phyloP scores from a whole-genome alignment of 1,140 invertebrate species.

The Teleopsis dalmanni region DNA sequence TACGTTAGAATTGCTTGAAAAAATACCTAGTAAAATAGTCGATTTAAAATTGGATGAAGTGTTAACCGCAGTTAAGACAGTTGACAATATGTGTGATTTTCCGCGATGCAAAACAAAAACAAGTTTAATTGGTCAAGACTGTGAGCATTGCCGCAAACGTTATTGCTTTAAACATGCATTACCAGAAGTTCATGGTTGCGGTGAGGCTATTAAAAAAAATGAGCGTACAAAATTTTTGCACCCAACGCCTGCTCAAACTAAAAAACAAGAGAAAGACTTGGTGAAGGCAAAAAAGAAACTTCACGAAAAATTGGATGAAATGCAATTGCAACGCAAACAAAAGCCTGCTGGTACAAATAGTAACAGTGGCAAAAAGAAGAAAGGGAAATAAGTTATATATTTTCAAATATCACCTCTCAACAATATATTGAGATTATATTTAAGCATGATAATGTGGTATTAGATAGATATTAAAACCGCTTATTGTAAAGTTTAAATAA shows the following conservation, averaged over 20 bases:
- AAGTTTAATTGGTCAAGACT: slow-evolving; percentile 37
- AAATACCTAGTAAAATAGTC: slow-evolving; percentile 33
- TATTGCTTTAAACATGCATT: slow-evolving; percentile 40
- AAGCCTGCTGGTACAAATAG: slow-evolving; percentile 28
- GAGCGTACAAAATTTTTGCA: slow-evolving; percentile 37
- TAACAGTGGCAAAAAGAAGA: slow-evolving; percentile 36
- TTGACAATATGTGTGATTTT: slow-evolving; percentile 37
- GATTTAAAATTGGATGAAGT: slow-evolving; percentile 38
- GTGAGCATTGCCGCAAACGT: slow-evolving; percentile 29
- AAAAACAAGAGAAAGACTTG: slow-evolving; percentile 31
- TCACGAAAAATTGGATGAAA: slow-evolving; percentile 37
- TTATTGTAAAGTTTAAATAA: no score
- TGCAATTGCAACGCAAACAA: slow-evolving; percentile 34
- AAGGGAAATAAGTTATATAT: slow-evolving; percentile 5
- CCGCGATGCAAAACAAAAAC: slow-evolving; percentile 36
- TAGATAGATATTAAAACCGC: no score
- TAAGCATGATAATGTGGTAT: no score
- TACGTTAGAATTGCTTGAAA: slow-evolving; percentile 33
- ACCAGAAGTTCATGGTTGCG: slow-evolving; percentile 40
- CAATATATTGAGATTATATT: no score
- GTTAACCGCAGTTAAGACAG: slow-evolving; percentile 33
- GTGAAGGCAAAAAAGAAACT: slow-evolving; percentile 35
- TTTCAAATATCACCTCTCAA: no score
- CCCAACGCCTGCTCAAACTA: slow-evolving; percentile 31
- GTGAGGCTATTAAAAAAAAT: slow-evolving; percentile 28